phyloP scores from a whole-genome alignment of 2,888 invertebrate genomes.

The Allacma fusca region DNA sequence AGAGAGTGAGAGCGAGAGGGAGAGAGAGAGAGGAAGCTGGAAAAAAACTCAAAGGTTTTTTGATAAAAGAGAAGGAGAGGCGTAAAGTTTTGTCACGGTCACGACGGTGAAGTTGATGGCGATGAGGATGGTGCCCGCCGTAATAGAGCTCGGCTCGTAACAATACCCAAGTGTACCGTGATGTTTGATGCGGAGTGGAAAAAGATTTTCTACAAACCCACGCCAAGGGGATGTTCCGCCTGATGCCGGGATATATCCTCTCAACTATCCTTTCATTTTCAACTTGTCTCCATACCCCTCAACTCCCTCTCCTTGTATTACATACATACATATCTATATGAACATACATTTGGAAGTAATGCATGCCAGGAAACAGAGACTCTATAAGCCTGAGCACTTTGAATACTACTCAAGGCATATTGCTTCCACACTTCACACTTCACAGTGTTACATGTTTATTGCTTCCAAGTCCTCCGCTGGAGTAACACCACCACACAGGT shows the following conservation, averaged over 20 bases:
- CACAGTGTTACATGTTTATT: not conserved
- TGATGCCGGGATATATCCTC: not conserved
- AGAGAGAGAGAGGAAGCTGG: conserved; percentile 22
- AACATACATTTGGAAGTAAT: not conserved
- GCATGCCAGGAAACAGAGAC: not conserved
- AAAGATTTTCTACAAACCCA: conserved; percentile 34
- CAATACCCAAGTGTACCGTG: conserved; percentile 51
- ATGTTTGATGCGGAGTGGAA: conserved; percentile 43
- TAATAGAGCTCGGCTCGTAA: conserved; percentile 48
- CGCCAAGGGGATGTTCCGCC: conserved; percentile 8
- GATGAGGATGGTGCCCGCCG: conserved; percentile 25
- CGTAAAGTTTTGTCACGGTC: conserved; percentile 27
- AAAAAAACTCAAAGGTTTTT: not conserved
- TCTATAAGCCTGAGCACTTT: not conserved
- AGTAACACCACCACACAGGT: not conserved
- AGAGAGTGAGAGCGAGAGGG: conserved; percentile 21
- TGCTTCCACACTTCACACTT: not conserved
- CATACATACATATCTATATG: not conserved
- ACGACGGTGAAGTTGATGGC: conserved; percentile 34
- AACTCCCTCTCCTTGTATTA: not conserved
- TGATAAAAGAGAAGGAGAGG: not conserved
- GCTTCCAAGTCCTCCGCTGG: not conserved
- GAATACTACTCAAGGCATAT: not conserved
- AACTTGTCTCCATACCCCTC: too few species aligned
- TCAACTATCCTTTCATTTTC: too few species aligned